These are phyloP conservation scores for Rhinoraja longicauda DNA, from an alignment of 2,797 vertebrate genomes.

Conservation along the genomic window DNA sequence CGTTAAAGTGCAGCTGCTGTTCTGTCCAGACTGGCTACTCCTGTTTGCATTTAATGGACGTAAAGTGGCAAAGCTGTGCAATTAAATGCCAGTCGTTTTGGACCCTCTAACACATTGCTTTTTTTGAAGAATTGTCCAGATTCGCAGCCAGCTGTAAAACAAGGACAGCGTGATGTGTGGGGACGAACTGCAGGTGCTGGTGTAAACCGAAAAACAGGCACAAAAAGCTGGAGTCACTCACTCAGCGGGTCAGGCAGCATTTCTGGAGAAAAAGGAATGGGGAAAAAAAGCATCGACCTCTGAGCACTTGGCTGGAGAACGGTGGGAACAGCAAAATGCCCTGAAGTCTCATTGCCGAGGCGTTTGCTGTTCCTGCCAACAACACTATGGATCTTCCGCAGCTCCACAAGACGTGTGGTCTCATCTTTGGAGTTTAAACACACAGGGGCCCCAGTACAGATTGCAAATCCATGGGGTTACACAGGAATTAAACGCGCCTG, in stretches of 20 bases:
- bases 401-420: background rate
- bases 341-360: background rate
- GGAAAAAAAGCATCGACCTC: background rate
- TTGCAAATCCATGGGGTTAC: background rate
- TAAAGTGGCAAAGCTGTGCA: background rate
- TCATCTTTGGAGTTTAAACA: conserved; percentile 3
- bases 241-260: too few relatives aligned
- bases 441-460: too few relatives aligned
- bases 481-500: background rate
- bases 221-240: too few relatives aligned
- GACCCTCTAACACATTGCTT: background rate
- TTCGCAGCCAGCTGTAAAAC: background rate
- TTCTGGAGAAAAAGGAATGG: too few relatives aligned
- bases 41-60: background rate
- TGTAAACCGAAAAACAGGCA: too few relatives aligned
- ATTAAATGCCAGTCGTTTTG: background rate
- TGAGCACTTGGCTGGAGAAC: background rate
- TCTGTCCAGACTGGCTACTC: background rate
- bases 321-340: background rate
- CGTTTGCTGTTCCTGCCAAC: background rate
- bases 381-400: background rate
- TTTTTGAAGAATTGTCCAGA: background rate
- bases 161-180: too few relatives aligned
- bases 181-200: too few relatives aligned
- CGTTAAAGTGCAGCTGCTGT: background rate